Conservation (phyloP, 2,113 vertebrate species). For the Trematocara unimaculatum region DNA sequence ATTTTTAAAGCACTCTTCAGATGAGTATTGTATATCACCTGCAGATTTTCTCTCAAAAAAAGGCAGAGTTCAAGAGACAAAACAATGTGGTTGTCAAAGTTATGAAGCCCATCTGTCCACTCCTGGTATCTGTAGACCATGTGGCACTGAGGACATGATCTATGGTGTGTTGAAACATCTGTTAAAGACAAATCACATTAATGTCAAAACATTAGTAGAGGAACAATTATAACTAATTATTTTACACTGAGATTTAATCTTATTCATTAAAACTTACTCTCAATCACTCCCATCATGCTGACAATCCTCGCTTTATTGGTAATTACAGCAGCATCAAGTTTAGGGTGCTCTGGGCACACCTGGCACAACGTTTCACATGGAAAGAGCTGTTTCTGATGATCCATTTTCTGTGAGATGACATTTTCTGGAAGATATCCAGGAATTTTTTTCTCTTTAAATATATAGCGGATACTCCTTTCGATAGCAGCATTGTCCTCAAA, state of each 20-base stretch:
- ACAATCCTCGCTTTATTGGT: not conserved
- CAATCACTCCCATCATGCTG: not conserved
- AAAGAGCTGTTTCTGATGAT: too few species aligned
- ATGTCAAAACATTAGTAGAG: too few species aligned
- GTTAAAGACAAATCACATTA: too few species aligned
- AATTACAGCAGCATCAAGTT: not conserved
- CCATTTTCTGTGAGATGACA: too few species aligned
- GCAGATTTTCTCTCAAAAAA: not conserved
- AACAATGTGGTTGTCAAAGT: not conserved
- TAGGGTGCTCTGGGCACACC: rapidly evolving
- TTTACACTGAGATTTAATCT: not conserved
- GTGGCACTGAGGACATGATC: not conserved
- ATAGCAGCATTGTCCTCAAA: rapidly evolving
- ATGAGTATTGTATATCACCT: not conserved
- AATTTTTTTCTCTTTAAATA: rapidly evolving
- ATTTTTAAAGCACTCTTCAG: not conserved
- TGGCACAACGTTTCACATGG: not conserved
- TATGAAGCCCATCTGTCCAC: not conserved
- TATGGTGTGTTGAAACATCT: not conserved
- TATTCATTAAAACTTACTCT: rapidly evolving
- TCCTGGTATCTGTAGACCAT: not conserved
- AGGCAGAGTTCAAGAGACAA: not conserved
- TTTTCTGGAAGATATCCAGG: too few species aligned
- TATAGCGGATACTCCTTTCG: rapidly evolving
- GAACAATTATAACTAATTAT: not conserved